Conservation (phyloP, 2,113 vertebrate species). For the Pimephales promelas region DNA sequence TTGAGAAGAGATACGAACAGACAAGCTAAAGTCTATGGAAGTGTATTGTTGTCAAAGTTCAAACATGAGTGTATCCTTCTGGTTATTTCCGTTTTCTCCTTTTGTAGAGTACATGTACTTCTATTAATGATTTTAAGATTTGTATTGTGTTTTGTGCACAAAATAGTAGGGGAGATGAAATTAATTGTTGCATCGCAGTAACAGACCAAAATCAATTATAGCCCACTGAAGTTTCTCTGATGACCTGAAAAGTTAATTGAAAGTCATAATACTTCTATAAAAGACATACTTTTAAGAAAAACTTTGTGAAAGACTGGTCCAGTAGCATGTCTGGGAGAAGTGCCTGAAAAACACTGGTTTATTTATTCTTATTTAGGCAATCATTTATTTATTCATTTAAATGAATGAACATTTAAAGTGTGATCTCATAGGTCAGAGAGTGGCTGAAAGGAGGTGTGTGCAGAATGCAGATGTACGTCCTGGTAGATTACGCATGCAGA, state of each 20-base stretch:
- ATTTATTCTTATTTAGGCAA: not conserved
- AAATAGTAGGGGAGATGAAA: not conserved
- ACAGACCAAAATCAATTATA: too few species aligned
- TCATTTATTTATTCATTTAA: not conserved
- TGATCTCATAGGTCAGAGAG: not conserved
- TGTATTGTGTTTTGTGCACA: not conserved
- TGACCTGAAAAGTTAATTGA: too few species aligned
- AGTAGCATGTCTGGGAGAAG: not conserved
- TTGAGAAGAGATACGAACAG: not conserved
- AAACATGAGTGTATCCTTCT: not conserved
- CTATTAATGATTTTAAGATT: not conserved
- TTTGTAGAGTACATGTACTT: too few species aligned
- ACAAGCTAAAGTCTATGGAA: not conserved
- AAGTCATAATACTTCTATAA: too few species aligned
- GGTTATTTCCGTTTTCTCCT: too few species aligned
- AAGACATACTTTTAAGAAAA: too few species aligned
- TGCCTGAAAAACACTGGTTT: not conserved
- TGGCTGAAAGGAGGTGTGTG: not conserved
- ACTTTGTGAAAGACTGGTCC: too few species aligned
- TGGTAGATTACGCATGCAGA: not conserved
- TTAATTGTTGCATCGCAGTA: too few species aligned
- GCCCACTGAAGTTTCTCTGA: too few species aligned
- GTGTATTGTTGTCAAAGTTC: not conserved
- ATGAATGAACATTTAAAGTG: not conserved
- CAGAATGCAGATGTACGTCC: not conserved